A percentile compares a stretch with the other conserved stretches of the same genome.
phyloP scores from a whole-genome alignment of 1,140 invertebrate species.

The Coptotermes formosanus region DNA sequence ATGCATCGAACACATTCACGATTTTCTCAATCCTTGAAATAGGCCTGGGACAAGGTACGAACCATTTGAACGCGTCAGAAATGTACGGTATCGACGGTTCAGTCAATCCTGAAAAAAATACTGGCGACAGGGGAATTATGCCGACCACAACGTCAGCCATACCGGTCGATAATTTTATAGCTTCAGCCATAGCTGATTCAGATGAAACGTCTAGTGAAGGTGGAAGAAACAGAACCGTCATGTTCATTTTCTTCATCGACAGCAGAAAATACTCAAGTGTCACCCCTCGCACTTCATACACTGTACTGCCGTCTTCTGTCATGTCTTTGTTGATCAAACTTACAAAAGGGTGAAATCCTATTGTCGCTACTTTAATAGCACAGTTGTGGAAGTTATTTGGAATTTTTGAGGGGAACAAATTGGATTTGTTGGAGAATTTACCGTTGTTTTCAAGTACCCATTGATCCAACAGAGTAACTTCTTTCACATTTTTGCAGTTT shows the following conservation, averaged over 20 bases:
- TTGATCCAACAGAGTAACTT: not conserved
- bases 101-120: not conserved
- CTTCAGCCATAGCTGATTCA: not conserved
- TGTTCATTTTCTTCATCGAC: not conserved
- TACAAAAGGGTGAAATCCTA: not conserved
- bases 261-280: not conserved
- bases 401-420: not conserved
- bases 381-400: not conserved
- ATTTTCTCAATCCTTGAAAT: not conserved
- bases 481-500: not conserved
- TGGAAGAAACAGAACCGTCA: not conserved
- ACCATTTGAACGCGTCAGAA: not conserved
- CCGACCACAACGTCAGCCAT: not conserved
- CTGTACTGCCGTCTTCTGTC: not conserved
- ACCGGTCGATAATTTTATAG: fast-evolving
- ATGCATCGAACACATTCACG: not conserved
- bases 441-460: not conserved
- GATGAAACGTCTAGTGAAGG: not conserved
- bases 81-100: not conserved
- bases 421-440: not conserved
- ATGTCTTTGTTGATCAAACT: not conserved
- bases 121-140: not conserved
- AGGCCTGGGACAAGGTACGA: not conserved
- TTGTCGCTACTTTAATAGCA: not conserved
- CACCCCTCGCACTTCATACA: not conserved